phyloP scores from a whole-genome alignment of 2,113 vertebrate genomes.

The Gymnobelideus leadbeateri region DNA sequence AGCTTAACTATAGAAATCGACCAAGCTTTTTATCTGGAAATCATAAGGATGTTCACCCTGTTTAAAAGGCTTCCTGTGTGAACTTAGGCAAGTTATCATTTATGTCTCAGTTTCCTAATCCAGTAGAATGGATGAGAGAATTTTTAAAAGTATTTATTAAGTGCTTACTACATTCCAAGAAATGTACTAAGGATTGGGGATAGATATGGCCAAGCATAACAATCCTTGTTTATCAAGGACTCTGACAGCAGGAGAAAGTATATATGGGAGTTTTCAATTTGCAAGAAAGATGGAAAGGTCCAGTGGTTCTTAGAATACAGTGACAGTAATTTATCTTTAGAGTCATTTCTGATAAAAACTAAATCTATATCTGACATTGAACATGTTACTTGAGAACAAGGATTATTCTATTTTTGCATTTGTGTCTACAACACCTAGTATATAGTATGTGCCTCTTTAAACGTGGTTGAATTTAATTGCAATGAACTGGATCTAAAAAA shows the following conservation, averaged over 20 bases:
- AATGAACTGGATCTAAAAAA: neutral
- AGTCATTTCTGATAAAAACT: neutral
- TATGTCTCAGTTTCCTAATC: neutral
- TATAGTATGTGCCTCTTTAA: neutral
- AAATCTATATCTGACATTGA: neutral
- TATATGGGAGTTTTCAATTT: neutral
- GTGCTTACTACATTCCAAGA: neutral
- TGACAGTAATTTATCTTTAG: neutral
- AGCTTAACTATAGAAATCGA: neutral
- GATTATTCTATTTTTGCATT: neutral
- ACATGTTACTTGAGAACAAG: neutral
- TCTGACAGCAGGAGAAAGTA: neutral
- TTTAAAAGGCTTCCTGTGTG: neutral
- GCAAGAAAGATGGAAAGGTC: neutral
- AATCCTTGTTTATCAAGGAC: neutral
- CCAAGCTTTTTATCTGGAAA: neutral
- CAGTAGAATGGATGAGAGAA: neutral
- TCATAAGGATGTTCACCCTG: neutral
- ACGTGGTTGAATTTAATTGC: neutral
- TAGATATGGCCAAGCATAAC: neutral
- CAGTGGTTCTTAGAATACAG: neutral
- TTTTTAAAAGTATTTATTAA: neutral
- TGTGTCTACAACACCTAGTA: neutral
- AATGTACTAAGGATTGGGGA: neutral
- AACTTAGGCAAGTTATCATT: neutral